phyloP scores from a whole-genome alignment of 2,888 invertebrate species.

The Torymus auratus region DNA sequence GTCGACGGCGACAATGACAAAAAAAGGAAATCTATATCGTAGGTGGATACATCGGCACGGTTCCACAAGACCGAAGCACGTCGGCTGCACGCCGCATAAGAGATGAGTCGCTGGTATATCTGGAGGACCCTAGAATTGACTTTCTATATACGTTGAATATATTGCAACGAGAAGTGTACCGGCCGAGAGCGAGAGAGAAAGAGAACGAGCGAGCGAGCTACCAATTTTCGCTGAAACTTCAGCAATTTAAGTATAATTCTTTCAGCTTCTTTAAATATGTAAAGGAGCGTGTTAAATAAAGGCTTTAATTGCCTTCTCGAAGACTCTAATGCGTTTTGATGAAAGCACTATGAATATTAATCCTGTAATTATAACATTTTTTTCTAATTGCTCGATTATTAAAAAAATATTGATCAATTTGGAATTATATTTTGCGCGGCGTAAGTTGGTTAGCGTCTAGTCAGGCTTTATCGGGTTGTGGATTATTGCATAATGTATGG shows the following conservation, averaged over 20 bases:
- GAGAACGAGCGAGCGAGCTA: neutral
- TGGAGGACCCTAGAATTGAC: conserved; percentile 39
- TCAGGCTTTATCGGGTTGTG: no score
- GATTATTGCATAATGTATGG: no score
- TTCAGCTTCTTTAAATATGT: conserved; percentile 43
- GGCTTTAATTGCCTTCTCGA: conserved; percentile 31
- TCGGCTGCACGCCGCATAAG: conserved; percentile 14
- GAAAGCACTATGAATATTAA: conserved; percentile 25
- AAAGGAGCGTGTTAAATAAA: conserved; percentile 19
- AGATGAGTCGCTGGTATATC: neutral
- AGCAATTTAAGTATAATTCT: conserved; percentile 45
- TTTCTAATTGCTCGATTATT: conserved; percentile 5
- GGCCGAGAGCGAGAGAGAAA: no score
- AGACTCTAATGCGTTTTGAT: conserved; percentile 22
- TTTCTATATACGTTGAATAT: conserved; percentile 22
- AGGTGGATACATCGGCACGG: no score
- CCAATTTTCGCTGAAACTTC: conserved; percentile 43
- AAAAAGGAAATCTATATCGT: neutral
- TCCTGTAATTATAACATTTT: neutral
- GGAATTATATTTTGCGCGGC: neutral
- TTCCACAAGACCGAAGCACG: neutral
- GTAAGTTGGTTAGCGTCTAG: no score
- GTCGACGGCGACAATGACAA: neutral
- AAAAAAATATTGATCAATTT: conserved; percentile 14
- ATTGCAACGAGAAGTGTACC: no score